Evolutionary conservation across 2,797 vertebrate species (phyloP).

Genomic region (Rhodeus uyekii): DNA sequence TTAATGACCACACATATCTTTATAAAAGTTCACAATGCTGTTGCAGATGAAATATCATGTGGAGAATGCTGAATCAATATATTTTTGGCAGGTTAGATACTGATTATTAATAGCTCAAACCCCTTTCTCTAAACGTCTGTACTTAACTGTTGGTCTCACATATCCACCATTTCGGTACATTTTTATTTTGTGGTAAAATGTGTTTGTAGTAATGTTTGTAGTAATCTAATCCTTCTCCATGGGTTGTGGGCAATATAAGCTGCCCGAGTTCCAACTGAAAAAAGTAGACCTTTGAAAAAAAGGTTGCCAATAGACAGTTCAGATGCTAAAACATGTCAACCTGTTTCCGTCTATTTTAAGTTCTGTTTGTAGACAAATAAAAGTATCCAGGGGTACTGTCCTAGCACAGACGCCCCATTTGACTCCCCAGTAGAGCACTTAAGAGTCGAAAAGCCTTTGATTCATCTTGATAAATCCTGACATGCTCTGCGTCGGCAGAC

Average conservation of each 20-base stretch:
- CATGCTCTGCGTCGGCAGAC: slow-evolving; percentile 19
- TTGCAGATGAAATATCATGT: not conserved
- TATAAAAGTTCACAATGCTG: not conserved
- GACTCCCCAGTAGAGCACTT: slow-evolving; percentile 26
- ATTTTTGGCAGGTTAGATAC: not conserved
- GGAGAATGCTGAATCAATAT: not conserved
- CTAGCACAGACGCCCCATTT: slow-evolving; percentile 1
- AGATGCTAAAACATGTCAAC: not conserved
- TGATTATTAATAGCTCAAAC: not conserved
- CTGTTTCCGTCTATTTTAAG: not conserved
- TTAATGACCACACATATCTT: not conserved
- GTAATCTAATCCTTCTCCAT: too few relatives aligned
- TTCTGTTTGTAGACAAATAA: not conserved
- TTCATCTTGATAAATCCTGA: slow-evolving; percentile 48
- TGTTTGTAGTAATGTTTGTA: too few relatives aligned
- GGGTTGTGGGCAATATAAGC: too few relatives aligned
- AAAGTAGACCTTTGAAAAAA: not conserved
- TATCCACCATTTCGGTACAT: too few relatives aligned
- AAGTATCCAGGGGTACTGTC: not conserved
- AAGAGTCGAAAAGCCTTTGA: slow-evolving; percentile 10
- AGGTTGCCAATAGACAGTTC: not conserved
- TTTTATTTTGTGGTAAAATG: too few relatives aligned
- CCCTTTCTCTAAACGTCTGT: not conserved
- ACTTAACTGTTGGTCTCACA: not conserved
- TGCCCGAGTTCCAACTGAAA: too few relatives aligned